Evolutionary conservation across 2,888 invertebrate genomes (phyloP).

Genomic region (Arrhopalites spinosus): DNA sequence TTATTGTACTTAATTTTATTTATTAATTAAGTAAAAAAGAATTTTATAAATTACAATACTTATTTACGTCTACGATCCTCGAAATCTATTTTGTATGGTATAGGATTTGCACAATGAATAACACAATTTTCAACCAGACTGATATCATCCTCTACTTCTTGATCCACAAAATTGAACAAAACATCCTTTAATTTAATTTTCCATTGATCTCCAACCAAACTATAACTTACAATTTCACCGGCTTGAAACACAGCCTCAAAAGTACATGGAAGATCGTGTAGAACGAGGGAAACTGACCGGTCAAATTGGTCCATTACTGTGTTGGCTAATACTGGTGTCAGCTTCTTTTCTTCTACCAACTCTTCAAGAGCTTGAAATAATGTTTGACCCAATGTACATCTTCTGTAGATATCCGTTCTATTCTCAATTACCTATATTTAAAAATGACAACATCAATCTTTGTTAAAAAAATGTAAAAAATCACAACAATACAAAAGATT

Average conservation of each 20-base stretch:
- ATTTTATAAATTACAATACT: no score
- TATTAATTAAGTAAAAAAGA: no score
- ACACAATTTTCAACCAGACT: background rate
- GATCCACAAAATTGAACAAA: background rate
- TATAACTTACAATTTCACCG: background rate
- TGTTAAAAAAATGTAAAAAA: no score
- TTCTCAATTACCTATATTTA: conserved; percentile 6
- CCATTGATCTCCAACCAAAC: background rate
- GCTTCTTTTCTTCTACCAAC: background rate
- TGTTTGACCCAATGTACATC: background rate
- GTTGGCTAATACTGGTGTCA: background rate
- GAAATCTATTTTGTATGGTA: background rate
- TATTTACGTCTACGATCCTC: no score
- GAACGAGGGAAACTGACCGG: background rate
- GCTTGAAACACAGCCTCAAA: conserved; percentile 5
- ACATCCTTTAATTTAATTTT: background rate
- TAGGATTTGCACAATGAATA: background rate
- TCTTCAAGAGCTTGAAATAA: background rate
- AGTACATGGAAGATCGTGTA: background rate
- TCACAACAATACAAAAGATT: no score
- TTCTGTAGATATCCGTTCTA: background rate
- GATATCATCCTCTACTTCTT: background rate
- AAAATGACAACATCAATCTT: no score
- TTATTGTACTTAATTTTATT: no score
- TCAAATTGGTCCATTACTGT: background rate